Evolutionary conservation across 1,140 invertebrate species (phyloP).

Genomic region (Drosophila paulistorum): DNA sequence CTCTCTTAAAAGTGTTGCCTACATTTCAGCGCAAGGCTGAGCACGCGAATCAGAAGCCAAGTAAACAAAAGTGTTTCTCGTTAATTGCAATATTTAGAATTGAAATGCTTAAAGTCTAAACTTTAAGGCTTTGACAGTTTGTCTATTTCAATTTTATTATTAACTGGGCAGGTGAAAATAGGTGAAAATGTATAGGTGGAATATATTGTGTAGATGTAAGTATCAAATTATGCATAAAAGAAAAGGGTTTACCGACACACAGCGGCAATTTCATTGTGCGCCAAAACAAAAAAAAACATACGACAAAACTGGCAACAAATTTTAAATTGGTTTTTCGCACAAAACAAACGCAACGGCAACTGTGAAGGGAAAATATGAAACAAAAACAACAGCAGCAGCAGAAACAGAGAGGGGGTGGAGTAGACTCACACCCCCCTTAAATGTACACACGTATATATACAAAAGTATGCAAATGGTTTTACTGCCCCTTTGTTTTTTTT

Average conservation of each 20-base stretch:
- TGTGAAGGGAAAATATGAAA: constrained; percentile 69
- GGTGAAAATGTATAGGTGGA: constrained; percentile 28
- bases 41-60: too few species aligned
- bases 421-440: constrained; percentile 67
- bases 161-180: constrained; percentile 66
- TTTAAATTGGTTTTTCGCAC: constrained; percentile 74
- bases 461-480: constrained; percentile 78
- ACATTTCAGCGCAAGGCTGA: too few species aligned
- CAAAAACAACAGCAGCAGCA: constrained; percentile 41
- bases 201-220: constrained; percentile 61
- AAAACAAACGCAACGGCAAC: constrained; percentile 48
- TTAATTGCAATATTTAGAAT: too few species aligned
- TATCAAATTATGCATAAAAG: constrained; percentile 68
- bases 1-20: too few species aligned
- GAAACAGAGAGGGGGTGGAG: constrained; percentile 65
- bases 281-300: constrained; percentile 36
- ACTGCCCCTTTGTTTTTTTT: constrained; percentile 71
- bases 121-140: too few species aligned
- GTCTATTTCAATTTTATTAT: constrained; percentile 25
- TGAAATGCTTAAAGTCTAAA: too few species aligned
- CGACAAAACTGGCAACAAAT: constrained; percentile 75
- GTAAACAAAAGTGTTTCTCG: too few species aligned
- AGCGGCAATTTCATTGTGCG: constrained; percentile 27
- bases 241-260: constrained; percentile 35
- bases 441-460: constrained; percentile 19